Conservation (phyloP, 1,140 invertebrate genomes). For the Listronotus bonariensis region DNA sequence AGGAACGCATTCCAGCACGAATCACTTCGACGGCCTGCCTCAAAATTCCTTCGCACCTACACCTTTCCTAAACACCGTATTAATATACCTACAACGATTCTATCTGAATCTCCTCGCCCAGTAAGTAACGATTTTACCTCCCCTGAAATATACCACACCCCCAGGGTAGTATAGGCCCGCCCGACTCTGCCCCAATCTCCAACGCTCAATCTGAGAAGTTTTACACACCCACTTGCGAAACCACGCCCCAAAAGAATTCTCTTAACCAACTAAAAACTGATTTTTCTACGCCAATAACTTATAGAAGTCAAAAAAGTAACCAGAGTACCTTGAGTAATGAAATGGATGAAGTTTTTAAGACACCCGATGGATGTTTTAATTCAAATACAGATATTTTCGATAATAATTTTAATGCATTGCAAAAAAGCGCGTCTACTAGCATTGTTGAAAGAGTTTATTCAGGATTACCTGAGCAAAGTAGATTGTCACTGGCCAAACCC, state of each 20-base stretch:
- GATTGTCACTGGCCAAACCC: slow-evolving; percentile 12
- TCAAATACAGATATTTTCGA: slow-evolving; percentile 39
- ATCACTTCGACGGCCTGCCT: slow-evolving; percentile 30
- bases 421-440: slow-evolving; percentile 46
- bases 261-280: background rate
- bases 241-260: slow-evolving; percentile 16
- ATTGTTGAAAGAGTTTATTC: slow-evolving; percentile 37
- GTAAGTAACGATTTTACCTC: slow-evolving; percentile 6
- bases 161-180: slow-evolving; percentile 8
- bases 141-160: slow-evolving; percentile 36
- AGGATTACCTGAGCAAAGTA: slow-evolving; percentile 10
- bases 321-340: slow-evolving; percentile 41
- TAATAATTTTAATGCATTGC: slow-evolving; percentile 44
- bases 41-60: slow-evolving; percentile 32
- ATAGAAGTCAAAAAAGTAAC: slow-evolving; percentile 37
- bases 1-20: slow-evolving; percentile 37
- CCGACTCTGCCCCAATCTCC: slow-evolving; percentile 40
- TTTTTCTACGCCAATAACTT: slow-evolving; percentile 34
- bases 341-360: slow-evolving; percentile 41
- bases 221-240: slow-evolving; percentile 16
- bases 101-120: slow-evolving; percentile 22
- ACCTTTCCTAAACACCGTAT: slow-evolving; percentile 37
- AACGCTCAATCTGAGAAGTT: slow-evolving; percentile 13
- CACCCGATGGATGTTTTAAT: slow-evolving; percentile 40
- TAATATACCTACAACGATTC: slow-evolving; percentile 40